A percentile compares a stretch with the other conserved stretches of the same genome.
phyloP scores from a whole-genome alignment of 2,888 invertebrate genomes.

The Stenolophus ochropezus region DNA sequence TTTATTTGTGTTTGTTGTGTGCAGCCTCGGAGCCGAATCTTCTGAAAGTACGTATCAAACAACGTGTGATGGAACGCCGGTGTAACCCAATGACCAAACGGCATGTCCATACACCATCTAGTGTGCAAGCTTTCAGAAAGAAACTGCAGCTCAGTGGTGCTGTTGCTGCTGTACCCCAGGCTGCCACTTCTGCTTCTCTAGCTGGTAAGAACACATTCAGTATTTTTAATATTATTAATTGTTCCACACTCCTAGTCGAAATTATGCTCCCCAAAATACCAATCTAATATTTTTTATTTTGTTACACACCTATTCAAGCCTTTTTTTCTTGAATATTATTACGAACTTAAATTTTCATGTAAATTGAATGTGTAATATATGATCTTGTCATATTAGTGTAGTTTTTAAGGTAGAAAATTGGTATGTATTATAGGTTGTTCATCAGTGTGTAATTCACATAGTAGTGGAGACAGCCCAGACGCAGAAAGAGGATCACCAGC shows the following conservation, averaged over 20 bases:
- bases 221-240: too few relatives aligned
- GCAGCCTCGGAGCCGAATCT: slow-evolving; percentile 97
- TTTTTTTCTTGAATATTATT: too few relatives aligned
- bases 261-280: too few relatives aligned
- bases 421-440: slow-evolving; percentile 72
- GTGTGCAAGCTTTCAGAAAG: slow-evolving; percentile 78
- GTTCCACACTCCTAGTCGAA: too few relatives aligned
- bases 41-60: slow-evolving; percentile 93
- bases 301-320: too few relatives aligned
- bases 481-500: slow-evolving; percentile 73
- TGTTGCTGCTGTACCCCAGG: neutral
- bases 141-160: slow-evolving; percentile 76
- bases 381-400: too few relatives aligned
- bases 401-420: neutral
- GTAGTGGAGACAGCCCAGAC: slow-evolving; percentile 86
- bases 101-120: slow-evolving; percentile 83
- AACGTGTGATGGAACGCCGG: slow-evolving; percentile 96
- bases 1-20: slow-evolving; percentile 63
- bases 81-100: slow-evolving; percentile 93
- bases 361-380: too few relatives aligned
- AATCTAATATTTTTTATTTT: too few relatives aligned
- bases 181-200: neutral
- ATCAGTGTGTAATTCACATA: slow-evolving; percentile 78
- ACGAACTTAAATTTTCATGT: too few relatives aligned
- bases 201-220: neutral